Conservation (phyloP, 2,113 vertebrate genomes). For the Nyctibius bracteatus region DNA sequence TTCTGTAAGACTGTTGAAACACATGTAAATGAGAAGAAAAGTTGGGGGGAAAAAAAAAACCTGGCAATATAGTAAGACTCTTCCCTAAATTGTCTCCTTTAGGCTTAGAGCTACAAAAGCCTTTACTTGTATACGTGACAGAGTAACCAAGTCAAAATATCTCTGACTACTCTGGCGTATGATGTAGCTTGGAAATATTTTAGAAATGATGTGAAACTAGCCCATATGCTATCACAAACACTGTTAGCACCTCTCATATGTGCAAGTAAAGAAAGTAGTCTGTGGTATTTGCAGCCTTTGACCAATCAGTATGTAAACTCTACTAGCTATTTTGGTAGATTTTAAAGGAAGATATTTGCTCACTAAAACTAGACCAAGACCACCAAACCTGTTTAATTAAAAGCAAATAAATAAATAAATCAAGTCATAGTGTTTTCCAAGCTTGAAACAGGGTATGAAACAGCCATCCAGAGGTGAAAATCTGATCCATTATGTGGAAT, state of each 20-base stretch:
- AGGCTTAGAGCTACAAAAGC: neutral
- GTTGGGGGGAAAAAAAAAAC: neutral
- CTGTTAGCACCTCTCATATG: neutral
- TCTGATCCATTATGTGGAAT: neutral
- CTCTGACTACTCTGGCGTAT: neutral
- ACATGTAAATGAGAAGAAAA: constrained; percentile 38
- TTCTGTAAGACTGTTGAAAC: constrained; percentile 60
- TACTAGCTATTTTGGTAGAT: neutral
- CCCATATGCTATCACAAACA: neutral
- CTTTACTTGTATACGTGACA: neutral
- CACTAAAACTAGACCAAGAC: neutral
- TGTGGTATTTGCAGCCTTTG: neutral
- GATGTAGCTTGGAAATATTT: constrained; percentile 1
- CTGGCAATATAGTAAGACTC: neutral
- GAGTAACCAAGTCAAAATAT: neutral
- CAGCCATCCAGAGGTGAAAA: neutral
- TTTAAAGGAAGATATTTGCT: neutral
- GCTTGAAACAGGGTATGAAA: neutral
- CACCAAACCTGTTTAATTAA: neutral
- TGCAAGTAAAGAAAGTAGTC: neutral
- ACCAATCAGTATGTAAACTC: neutral
- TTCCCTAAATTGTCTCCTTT: neutral
- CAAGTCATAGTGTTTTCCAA: neutral
- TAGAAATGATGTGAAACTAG: neutral
- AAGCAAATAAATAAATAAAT: neutral